Percentiles rank a stretch among this genome's conserved stretches.
Conservation (phyloP, 2,888 invertebrate species). For the Carabus problematicus region DNA sequence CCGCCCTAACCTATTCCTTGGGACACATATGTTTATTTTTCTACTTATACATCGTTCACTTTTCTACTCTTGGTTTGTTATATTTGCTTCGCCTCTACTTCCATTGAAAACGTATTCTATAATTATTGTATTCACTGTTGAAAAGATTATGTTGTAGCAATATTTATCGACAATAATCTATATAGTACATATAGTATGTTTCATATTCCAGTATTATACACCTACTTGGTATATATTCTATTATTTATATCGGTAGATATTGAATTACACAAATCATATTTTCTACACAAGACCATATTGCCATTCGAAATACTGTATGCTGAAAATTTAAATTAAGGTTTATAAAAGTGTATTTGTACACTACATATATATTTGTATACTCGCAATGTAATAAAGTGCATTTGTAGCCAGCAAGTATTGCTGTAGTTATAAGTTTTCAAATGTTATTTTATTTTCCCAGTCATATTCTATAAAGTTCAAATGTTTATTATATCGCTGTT, state of each 20-base stretch:
- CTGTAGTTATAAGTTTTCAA: background rate
- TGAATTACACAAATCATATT: constrained; percentile 16
- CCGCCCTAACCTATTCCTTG: constrained; percentile 12
- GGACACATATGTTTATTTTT: constrained; percentile 16
- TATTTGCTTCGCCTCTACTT: constrained; percentile 1
- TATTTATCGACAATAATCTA: background rate
- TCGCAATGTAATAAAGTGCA: background rate
- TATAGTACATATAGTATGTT: background rate
- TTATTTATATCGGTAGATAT: background rate
- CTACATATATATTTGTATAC: constrained; percentile 4
- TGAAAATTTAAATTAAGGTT: constrained; percentile 21
- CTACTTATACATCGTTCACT: background rate
- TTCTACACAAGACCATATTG: constrained; percentile 5
- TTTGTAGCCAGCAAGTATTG: background rate
- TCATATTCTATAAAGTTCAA: too few species aligned
- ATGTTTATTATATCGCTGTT: too few species aligned
- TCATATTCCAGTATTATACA: too few species aligned
- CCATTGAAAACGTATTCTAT: background rate
- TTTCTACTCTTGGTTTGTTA: constrained; percentile 6
- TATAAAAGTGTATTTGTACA: constrained; percentile 5
- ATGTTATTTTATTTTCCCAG: too few species aligned
- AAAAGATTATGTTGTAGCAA: background rate
- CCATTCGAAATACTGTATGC: background rate
- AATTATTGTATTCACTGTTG: background rate
- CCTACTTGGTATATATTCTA: background rate